Base-by-base conservation (phyloP, 1,140 invertebrate species). In the Heliconius eleuchia region DNA sequence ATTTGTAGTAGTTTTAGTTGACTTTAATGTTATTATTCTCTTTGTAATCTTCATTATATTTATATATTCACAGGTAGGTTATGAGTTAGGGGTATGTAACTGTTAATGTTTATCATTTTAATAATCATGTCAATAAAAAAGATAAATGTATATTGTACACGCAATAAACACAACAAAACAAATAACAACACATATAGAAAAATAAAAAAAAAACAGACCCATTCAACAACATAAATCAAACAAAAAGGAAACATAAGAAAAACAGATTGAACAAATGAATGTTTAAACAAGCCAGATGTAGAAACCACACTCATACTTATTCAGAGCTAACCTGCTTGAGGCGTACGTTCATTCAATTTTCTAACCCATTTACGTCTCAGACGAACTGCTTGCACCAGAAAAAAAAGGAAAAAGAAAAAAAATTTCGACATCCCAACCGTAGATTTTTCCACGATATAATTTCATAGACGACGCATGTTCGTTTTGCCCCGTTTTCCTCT, bases 291-390 rank as follows among this genome's bases (percentile, higher is more conserved):
- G 80, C 85, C 84, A 87, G 84, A 85, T 84, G 86, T 86, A 84
- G 79, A 74, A 70, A 79, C 74, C 83, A 89, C 85, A 83, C 87
- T 85, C 85, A 86, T 88, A 91, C 87, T 91, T 90, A 91, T 86
- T 88, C 87, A 89, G 87, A 90, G 83, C 82, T 87, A 85, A 88
- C 88, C 81, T 82, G 86, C 85, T 89, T 86, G 85, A 77, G 86
- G 84, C 85, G 84, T 85, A 80, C 81, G 83, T 84, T 91, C 88
- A 94, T 91, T 94, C 91, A 92, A 94, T 94, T 94, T 94, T 94
- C 91, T 92, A 94, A 94, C 92, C 92, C 90, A 94, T 94, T 94
- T 94, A 91, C 88, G 89, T 89, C 89, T 89, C 92, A 92, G 92
- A 92, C 89, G 86, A 88, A 88, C 87, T 88, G 86, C 84, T 88